A percentile compares a stretch with the other conserved stretches of the same genome.
These are phyloP conservation scores for Halcyon badia DNA, from an alignment of 2,797 vertebrate genomes.

Conservation along the genomic window DNA sequence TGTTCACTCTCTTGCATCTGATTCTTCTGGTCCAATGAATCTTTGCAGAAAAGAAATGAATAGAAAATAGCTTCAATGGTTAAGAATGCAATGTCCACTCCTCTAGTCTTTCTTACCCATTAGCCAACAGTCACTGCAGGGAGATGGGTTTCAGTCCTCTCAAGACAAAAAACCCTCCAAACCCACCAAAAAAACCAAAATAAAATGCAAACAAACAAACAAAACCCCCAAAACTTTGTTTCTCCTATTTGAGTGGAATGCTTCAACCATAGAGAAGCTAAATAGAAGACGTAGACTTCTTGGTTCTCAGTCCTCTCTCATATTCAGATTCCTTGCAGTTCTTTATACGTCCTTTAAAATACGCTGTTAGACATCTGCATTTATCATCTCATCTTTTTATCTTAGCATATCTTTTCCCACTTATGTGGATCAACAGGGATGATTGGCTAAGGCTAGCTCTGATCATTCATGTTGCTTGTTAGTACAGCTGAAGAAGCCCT, in stretches of 20 bases:
- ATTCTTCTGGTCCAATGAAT: constrained; percentile 12
- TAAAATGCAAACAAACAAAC: background rate
- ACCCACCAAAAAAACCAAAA: background rate
- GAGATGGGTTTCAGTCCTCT: background rate
- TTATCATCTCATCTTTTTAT: background rate
- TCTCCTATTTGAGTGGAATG: background rate
- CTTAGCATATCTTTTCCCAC: background rate
- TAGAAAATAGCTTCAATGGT: background rate
- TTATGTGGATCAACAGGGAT: background rate
- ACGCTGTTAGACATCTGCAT: background rate
- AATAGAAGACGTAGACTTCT: background rate
- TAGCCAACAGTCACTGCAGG: background rate
- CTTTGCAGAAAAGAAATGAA: background rate
- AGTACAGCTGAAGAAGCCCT: background rate
- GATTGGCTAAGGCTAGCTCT: background rate
- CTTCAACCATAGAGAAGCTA: background rate
- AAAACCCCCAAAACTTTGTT: rapidly evolving
- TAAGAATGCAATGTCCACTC: background rate
- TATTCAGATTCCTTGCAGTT: background rate
- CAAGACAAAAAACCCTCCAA: background rate
- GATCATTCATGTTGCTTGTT: background rate
- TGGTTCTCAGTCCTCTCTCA: background rate
- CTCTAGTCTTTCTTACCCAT: background rate
- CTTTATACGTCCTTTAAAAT: background rate
- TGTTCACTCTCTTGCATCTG: background rate